Percentiles rank a stretch among this genome's conserved stretches.
These are phyloP conservation scores for Chrysolina oricalcia DNA, from an alignment of 2,888 invertebrate genomes.

Conservation along the genomic window DNA sequence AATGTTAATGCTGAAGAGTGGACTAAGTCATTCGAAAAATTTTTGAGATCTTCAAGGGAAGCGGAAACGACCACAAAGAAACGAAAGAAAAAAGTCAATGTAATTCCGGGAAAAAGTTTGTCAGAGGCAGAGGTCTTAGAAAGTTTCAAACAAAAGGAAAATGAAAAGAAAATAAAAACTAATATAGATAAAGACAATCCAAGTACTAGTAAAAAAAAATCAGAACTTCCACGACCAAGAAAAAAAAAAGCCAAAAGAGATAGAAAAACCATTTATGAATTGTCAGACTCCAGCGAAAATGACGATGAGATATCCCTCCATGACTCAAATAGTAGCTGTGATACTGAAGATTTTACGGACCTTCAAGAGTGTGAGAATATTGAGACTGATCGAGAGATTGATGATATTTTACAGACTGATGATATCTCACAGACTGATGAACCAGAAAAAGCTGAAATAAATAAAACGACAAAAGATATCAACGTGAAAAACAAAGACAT, in stretches of 20 bases:
- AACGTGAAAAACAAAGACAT: not conserved
- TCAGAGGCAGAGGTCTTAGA: constrained; percentile 31
- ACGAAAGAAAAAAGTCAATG: constrained; percentile 19
- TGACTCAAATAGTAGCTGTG: no score
- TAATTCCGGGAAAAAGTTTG: no score
- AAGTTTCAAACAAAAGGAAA: constrained; percentile 22
- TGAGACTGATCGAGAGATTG: no score
- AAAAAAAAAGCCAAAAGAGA: constrained; percentile 21
- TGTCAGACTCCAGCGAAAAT: no score
- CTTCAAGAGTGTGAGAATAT: no score
- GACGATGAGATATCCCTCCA: no score
- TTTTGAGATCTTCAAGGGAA: constrained; percentile 29
- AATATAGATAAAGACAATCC: not conserved
- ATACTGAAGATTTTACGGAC: no score
- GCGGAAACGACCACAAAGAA: constrained; percentile 16
- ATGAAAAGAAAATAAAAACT: constrained; percentile 29
- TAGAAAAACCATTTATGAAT: no score
- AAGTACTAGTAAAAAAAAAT: constrained; percentile 28
- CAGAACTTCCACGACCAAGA: constrained; percentile 10
- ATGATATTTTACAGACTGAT: not conserved
- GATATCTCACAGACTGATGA: not conserved
- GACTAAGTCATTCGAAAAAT: no score
- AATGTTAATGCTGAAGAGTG: constrained; percentile 26
- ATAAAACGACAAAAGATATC: constrained; percentile 1
- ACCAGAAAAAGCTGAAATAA: not conserved